These are phyloP conservation scores for Gortyna flavago DNA, from an alignment of 2,888 invertebrate genomes.

Conservation along the genomic window DNA sequence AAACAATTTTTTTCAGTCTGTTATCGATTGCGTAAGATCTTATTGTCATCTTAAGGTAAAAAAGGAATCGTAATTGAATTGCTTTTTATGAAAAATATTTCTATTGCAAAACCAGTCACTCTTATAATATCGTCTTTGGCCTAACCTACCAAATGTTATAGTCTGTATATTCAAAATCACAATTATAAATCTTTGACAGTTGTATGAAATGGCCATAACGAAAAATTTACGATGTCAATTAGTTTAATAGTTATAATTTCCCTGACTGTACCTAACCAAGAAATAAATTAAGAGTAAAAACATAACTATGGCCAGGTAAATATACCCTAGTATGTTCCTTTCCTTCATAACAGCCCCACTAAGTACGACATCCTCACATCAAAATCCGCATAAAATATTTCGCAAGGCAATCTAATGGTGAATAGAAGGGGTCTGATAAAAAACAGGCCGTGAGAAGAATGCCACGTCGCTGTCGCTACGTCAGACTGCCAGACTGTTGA, in stretches of 20 bases:
- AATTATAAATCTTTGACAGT: background rate
- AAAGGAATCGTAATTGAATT: background rate
- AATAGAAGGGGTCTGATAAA: conserved; percentile 45
- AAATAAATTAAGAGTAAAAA: too few relatives aligned
- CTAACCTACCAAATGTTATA: background rate
- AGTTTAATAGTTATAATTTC: background rate
- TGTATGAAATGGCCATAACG: too few relatives aligned
- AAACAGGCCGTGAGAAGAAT: conserved; percentile 54
- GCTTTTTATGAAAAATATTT: background rate
- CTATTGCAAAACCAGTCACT: background rate
- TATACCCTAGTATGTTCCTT: too few relatives aligned
- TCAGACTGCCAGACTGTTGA: conserved; percentile 27
- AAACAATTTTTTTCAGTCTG: conserved; percentile 8
- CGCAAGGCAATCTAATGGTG: conserved; percentile 40
- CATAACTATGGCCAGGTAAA: too few relatives aligned
- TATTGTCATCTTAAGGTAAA: conserved; percentile 3
- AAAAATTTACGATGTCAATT: background rate
- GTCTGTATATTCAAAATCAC: too few relatives aligned
- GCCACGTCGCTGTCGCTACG: conserved; percentile 29
- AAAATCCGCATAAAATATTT: conserved; percentile 44
- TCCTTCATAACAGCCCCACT: background rate
- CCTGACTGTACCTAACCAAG: too few relatives aligned
- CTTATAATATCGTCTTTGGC: too few relatives aligned
- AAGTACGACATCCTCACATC: conserved; percentile 5
- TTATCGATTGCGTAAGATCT: conserved; percentile 10